Conservation (phyloP, 2,797 vertebrate genomes). For the Acanthurus tractus region DNA sequence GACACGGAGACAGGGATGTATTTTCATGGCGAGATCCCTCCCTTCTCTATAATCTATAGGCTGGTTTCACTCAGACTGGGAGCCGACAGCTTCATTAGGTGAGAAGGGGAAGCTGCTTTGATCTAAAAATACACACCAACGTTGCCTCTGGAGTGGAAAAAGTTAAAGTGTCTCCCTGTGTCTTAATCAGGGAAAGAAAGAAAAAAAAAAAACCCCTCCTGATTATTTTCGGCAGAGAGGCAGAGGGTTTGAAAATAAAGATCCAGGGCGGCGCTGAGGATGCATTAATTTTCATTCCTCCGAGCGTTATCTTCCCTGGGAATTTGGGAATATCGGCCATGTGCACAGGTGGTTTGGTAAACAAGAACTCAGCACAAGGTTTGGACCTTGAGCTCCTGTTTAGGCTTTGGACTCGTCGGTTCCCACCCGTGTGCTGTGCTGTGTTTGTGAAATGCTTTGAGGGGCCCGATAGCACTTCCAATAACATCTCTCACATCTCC, state of each 20-base stretch:
- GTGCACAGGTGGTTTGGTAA: conserved; percentile 55
- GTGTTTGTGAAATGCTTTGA: conserved; percentile 52
- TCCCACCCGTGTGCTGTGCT: conserved; percentile 26
- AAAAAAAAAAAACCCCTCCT: conserved; percentile 20
- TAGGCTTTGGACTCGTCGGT: conserved; percentile 38
- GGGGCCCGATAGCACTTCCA: conserved; percentile 17
- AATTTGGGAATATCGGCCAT: conserved; percentile 28
- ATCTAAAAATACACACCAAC: conserved; percentile 83
- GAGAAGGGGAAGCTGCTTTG: conserved; percentile 73
- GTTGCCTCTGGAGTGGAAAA: conserved; percentile 73
- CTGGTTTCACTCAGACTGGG: conserved; percentile 70
- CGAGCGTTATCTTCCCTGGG: conserved; percentile 43
- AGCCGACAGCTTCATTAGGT: conserved; percentile 81
- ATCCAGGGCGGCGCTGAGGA: conserved; percentile 41
- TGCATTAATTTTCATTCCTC: conserved; percentile 48
- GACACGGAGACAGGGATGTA: conserved; percentile 31
- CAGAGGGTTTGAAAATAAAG: conserved; percentile 40
- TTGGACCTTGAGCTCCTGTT: conserved; percentile 50
- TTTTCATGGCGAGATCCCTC: conserved; percentile 54
- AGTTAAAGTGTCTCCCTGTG: conserved; percentile 75
- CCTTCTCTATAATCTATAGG: conserved; percentile 72
- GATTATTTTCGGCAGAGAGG: conserved; percentile 33
- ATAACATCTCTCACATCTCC: conserved; percentile 43
- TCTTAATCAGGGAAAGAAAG: conserved; percentile 58
- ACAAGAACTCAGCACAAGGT: conserved; percentile 27